Conservation (phyloP, 1,140 invertebrate species). For the Agraylea sexmaculata region DNA sequence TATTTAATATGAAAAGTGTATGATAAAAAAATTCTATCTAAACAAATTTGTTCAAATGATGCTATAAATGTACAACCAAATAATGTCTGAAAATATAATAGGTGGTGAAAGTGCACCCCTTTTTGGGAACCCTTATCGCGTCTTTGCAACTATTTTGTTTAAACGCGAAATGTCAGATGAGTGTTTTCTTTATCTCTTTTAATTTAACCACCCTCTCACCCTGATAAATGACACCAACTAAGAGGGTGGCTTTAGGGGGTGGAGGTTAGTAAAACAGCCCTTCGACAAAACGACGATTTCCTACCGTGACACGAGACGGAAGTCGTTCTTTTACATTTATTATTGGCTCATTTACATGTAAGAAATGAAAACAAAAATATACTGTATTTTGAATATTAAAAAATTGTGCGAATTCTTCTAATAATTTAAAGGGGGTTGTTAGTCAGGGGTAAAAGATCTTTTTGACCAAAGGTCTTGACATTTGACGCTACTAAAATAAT, state of each 20-base stretch:
- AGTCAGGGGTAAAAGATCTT: neutral
- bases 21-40: too few species aligned
- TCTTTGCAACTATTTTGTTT: conserved; percentile 3
- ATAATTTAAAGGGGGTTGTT: neutral
- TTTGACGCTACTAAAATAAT: conserved; percentile 9
- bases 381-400: too few species aligned
- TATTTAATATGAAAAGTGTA: too few species aligned
- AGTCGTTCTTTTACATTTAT: conserved; percentile 17
- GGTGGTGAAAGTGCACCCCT: conserved; percentile 3
- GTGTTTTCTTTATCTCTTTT: conserved; percentile 22
- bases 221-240: conserved; percentile 18
- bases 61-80: too few species aligned
- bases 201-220: conserved; percentile 20
- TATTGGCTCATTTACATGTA: conserved; percentile 1
- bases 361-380: neutral
- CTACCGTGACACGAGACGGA: conserved; percentile 15
- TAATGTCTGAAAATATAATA: too few species aligned
- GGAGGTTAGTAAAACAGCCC: conserved; percentile 6
- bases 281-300: conserved; percentile 17
- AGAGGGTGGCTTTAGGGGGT: neutral
- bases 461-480: conserved; percentile 19
- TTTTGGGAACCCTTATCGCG: conserved; percentile 1
- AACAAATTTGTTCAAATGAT: too few species aligned
- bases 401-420: neutral
- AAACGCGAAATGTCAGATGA: conserved; percentile 20